A percentile compares a stretch with the other conserved stretches of the same genome.
These are phyloP conservation scores for Bacillus rossius DNA, from an alignment of 1,140 invertebrate genomes.

Conservation along the genomic window DNA sequence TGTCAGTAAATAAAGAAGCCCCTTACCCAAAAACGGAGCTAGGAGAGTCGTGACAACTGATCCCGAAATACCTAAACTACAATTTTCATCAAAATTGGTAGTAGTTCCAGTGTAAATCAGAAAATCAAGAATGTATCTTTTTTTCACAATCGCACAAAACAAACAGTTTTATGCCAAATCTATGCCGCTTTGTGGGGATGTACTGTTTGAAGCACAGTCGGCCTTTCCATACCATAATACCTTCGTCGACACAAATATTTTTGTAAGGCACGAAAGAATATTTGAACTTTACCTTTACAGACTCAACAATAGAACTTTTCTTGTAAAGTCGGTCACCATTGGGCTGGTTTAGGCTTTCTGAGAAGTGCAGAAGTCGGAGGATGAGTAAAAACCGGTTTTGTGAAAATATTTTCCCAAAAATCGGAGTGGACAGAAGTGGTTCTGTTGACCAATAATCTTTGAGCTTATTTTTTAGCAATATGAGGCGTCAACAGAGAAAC, in stretches of 20 bases:
- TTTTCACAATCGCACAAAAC: constrained; percentile 16
- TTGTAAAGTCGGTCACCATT: constrained; percentile 15
- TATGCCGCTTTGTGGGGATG: constrained; percentile 23
- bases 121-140: constrained; percentile 6
- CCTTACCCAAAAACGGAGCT: constrained; percentile 9
- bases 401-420: constrained; percentile 4
- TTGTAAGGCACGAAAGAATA: no score
- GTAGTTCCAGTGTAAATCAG: constrained; percentile 12
- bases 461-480: no score
- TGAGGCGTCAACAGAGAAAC: no score
- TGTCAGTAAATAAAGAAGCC: constrained; percentile 12
- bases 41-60: constrained; percentile 4
- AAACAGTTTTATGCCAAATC: constrained; percentile 25
- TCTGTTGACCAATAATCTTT: no score
- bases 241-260: constrained; percentile 26
- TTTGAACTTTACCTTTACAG: not conserved
- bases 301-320: constrained; percentile 11
- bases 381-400: constrained; percentile 1
- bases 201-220: constrained; percentile 26
- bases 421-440: not conserved
- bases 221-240: constrained; percentile 25
- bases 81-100: no score
- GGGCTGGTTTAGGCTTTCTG: constrained; percentile 9
- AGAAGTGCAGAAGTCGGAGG: constrained; percentile 20
- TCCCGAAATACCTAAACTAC: constrained; percentile 1